These are phyloP conservation scores for Xenops minutus DNA, from an alignment of 2,797 vertebrate genomes.

Conservation along the genomic window DNA sequence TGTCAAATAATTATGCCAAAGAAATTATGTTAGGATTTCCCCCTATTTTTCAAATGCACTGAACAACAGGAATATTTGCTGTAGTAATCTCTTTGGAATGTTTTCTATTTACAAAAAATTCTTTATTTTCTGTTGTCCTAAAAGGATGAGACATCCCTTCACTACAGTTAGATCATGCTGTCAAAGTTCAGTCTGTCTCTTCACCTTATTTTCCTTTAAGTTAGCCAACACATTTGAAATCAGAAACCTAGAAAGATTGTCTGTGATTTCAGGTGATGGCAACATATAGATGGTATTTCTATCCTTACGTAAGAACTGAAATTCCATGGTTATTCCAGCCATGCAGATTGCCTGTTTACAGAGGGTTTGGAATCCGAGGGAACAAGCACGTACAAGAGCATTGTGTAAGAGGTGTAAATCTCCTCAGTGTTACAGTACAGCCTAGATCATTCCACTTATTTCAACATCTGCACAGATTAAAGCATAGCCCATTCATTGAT, in stretches of 20 bases:
- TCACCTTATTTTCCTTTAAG: neutral
- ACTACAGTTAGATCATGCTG: neutral
- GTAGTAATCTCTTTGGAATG: neutral
- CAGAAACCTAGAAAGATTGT: neutral
- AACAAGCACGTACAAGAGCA: neutral
- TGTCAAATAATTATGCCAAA: neutral
- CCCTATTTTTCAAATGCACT: neutral
- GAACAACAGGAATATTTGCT: neutral
- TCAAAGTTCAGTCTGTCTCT: neutral
- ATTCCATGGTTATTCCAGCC: neutral
- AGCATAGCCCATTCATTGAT: neutral
- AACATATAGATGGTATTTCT: neutral
- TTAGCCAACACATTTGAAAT: neutral
- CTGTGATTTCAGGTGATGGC: neutral
- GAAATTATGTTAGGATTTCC: neutral
- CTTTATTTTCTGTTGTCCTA: neutral
- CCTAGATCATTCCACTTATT: neutral
- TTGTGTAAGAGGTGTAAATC: neutral
- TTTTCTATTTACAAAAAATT: neutral
- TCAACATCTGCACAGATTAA: neutral
- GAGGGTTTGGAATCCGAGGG: neutral
- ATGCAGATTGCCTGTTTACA: neutral
- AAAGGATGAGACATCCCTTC: neutral
- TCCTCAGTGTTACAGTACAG: neutral
- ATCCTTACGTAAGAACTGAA: neutral